Evolutionary conservation across 1,140 invertebrate species (phyloP).

Genomic region (Charaxes varanes): DNA sequence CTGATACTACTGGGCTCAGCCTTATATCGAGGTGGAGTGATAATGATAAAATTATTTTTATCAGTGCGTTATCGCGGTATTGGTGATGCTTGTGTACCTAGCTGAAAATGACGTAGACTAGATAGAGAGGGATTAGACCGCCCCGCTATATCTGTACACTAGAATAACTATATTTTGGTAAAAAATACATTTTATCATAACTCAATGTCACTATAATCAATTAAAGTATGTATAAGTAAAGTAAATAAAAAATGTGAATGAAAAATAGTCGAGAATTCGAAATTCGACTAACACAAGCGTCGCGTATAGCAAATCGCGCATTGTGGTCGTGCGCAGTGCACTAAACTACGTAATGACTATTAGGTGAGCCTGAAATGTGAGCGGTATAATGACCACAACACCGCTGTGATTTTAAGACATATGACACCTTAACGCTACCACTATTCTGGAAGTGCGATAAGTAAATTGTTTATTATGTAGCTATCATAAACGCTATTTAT

Average conservation of each 20-base stretch:
- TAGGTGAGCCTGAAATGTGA: conserved; percentile 23
- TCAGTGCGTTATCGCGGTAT: conserved; percentile 52
- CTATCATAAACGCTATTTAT: too few species aligned
- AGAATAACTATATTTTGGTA: conserved; percentile 4
- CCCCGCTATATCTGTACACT: conserved; percentile 9
- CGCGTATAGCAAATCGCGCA: conserved; percentile 1
- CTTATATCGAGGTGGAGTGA: conserved; percentile 54
- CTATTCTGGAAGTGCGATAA: too few species aligned
- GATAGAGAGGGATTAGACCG: conserved; percentile 19
- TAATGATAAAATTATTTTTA: conserved; percentile 68
- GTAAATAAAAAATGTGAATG: conserved; percentile 1
- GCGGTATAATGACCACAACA: conserved; percentile 29
- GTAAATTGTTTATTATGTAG: too few species aligned
- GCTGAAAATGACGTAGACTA: conserved; percentile 30
- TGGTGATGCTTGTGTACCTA: conserved; percentile 42
- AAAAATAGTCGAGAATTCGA: background rate
- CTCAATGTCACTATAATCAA: background rate
- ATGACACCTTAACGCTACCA: too few species aligned
- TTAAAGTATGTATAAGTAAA: background rate
- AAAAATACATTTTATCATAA: background rate
- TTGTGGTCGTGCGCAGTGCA: background rate
- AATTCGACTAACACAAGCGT: conserved; percentile 1
- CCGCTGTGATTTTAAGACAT: conserved; percentile 18
- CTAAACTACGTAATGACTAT: conserved; percentile 6
- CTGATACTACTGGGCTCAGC: conserved; percentile 38